Percentiles rank a stretch among this genome's conserved stretches.
Evolutionary conservation across 2,888 invertebrate species (phyloP).

Genomic region (Xiphydria camelus): DNA sequence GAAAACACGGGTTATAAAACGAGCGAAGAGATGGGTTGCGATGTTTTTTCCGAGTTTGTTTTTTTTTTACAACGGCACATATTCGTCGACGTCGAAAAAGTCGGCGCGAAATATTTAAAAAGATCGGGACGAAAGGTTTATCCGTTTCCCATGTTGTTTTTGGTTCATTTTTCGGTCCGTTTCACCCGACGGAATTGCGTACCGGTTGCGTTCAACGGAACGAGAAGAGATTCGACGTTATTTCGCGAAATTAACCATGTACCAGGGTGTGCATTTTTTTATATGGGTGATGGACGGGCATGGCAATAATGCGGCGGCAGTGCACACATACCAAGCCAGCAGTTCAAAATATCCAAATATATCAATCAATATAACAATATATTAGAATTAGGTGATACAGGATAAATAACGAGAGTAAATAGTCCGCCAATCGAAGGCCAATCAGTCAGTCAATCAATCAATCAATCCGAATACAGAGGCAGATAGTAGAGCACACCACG

Average conservation of each 20-base stretch:
- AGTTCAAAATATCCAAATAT: constrained; percentile 37
- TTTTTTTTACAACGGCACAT: too few relatives aligned
- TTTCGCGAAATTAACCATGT: constrained; percentile 32
- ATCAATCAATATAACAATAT: constrained; percentile 9
- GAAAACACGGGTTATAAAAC: too few relatives aligned
- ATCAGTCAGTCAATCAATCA: constrained; percentile 17
- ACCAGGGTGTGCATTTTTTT: constrained; percentile 35
- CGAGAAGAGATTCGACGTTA: not conserved
- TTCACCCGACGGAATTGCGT: too few relatives aligned
- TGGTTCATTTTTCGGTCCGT: too few relatives aligned
- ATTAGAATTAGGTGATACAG: constrained; percentile 15
- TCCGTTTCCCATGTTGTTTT: too few relatives aligned
- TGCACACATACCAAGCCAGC: constrained; percentile 51
- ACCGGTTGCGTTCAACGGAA: too few relatives aligned
- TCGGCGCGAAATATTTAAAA: too few relatives aligned
- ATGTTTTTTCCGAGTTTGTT: too few relatives aligned
- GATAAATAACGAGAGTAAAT: constrained; percentile 17
- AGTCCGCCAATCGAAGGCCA: constrained; percentile 16
- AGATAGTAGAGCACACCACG: constrained; percentile 8
- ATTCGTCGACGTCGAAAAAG: too few relatives aligned
- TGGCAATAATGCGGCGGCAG: constrained; percentile 48
- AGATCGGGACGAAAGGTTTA: too few relatives aligned
- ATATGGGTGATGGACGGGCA: constrained; percentile 37
- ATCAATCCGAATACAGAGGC: constrained; percentile 10
- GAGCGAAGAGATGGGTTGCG: too few relatives aligned